Evolutionary conservation across 2,797 vertebrate species (phyloP), one percentile per base, ranked within the genome.

Genomic region (Cirrhinus mrigala): DNA sequence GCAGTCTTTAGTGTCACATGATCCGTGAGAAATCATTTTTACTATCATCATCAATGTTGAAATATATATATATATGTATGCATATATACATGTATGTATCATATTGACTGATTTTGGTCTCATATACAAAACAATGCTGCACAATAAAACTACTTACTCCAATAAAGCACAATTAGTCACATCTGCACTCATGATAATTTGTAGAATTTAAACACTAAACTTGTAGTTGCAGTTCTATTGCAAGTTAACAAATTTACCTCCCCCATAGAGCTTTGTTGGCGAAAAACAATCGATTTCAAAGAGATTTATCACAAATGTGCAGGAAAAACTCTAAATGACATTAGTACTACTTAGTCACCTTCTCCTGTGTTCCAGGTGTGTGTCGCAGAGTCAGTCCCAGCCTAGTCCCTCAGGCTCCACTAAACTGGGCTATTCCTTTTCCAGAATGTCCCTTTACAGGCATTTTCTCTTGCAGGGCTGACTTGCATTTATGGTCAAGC

Each of bases 311-410:
- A 70, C 33, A 56, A 70, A 70, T 20, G 18, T 33, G 27, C 24
- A 70, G 18, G 52, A 50, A 84, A 77, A 46, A 29, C 48, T 46
- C 15, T 29, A 40, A 64, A 75, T 82, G 56, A 24, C 69, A 82
- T 82, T 58, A 62, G 54, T n/a, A 60, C 4, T 40, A 24, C 15
- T 83, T 66, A 27, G 50, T 69, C 62, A 77, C n/a, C 76, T 33
- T 52, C 71, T 54, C n/a, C n/a, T 44, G 33, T 79, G 48, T 79
- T 84, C n/a, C 33, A 68, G 82, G 70, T 83, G 71, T 60, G 69
- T 83, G 71, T 68, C 48, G 58, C 70, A 77, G 33, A 77, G 73
- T 69, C 33, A 77, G 58, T 27, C 33, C 75, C 75, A 84, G 64
- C 62, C 37, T 73, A 58, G 52, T 79, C 76, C 76, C 75, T 48